Evolutionary conservation across 2,113 vertebrate species (phyloP).

Genomic region (Atrichornis clamosus): DNA sequence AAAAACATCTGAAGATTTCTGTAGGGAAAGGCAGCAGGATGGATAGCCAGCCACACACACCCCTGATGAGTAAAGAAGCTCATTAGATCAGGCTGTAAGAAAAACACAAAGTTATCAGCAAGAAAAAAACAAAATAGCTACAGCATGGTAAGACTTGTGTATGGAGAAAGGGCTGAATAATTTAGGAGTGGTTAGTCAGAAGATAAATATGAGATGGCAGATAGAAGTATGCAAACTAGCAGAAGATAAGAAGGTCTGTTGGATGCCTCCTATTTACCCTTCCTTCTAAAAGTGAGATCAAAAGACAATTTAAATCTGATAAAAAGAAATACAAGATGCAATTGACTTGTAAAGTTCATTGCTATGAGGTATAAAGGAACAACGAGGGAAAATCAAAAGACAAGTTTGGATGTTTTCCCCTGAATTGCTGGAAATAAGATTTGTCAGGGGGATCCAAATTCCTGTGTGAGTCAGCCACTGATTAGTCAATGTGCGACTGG

Average conservation of each 20-base stretch:
- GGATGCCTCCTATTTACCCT: slow-evolving; percentile 20
- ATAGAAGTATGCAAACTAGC: not conserved
- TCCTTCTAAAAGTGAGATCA: slow-evolving; percentile 22
- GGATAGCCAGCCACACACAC: not conserved
- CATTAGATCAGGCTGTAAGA: not conserved
- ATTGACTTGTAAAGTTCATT: not conserved
- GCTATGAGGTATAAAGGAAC: not conserved
- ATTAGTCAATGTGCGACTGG: not conserved
- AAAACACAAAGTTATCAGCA: not conserved
- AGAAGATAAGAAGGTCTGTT: not conserved
- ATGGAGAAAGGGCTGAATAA: not conserved
- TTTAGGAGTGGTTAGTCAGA: slow-evolving; percentile 18
- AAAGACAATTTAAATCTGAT: slow-evolving; percentile 20
- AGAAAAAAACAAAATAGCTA: not conserved
- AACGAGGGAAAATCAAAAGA: not conserved
- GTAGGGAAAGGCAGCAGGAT: not conserved
- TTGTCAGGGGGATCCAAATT: not conserved
- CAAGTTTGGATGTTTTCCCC: not conserved
- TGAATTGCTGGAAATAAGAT: not conserved
- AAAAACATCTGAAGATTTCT: not conserved
- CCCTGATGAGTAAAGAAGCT: not conserved
- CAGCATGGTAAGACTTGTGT: not conserved
- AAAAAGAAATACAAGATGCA: not conserved
- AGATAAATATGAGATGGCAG: slow-evolving; percentile 18
- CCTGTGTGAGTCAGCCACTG: not conserved